phyloP scores from a whole-genome alignment of 2,888 invertebrate genomes.

The Pristionchus exspectatus region DNA sequence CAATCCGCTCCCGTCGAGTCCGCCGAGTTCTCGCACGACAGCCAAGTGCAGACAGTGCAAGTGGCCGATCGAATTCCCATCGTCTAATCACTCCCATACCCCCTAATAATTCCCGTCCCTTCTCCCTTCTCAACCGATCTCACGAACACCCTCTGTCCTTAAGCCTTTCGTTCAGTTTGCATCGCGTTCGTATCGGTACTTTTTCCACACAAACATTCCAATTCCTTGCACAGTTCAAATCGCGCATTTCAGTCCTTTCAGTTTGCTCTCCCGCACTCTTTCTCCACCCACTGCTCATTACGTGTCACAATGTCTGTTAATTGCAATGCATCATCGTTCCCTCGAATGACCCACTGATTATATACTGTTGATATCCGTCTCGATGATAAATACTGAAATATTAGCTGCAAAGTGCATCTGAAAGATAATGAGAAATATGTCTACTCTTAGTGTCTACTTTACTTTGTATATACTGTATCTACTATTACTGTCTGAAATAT shows the following conservation, averaged over 20 bases:
- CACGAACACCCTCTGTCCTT: constrained; percentile 47
- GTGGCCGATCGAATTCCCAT: constrained; percentile 43
- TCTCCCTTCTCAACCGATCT: constrained; percentile 39
- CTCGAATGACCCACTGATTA: neutral
- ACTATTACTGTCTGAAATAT: no score
- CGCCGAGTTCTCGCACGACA: constrained; percentile 47
- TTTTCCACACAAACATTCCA: neutral
- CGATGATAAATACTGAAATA: constrained; percentile 28
- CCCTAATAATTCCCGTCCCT: neutral
- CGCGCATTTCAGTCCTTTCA: neutral
- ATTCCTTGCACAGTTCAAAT: constrained; percentile 24
- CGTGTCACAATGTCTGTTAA: constrained; percentile 30
- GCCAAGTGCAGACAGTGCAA: neutral
- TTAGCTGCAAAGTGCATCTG: constrained; percentile 1
- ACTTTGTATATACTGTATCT: no score
- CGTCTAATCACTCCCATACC: neutral
- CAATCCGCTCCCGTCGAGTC: neutral
- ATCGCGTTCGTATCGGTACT: constrained; percentile 46
- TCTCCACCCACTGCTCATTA: neutral
- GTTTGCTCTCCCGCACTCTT: neutral
- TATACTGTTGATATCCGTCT: neutral
- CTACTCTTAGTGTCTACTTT: no score
- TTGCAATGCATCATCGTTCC: constrained; percentile 21
- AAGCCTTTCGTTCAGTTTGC: constrained; percentile 2
- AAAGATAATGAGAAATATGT: no score